Evolutionary conservation across 2,797 vertebrate genomes (phyloP), one percentile per base, ranked within the genome.

Genomic region (Dermochelys coriacea): DNA sequence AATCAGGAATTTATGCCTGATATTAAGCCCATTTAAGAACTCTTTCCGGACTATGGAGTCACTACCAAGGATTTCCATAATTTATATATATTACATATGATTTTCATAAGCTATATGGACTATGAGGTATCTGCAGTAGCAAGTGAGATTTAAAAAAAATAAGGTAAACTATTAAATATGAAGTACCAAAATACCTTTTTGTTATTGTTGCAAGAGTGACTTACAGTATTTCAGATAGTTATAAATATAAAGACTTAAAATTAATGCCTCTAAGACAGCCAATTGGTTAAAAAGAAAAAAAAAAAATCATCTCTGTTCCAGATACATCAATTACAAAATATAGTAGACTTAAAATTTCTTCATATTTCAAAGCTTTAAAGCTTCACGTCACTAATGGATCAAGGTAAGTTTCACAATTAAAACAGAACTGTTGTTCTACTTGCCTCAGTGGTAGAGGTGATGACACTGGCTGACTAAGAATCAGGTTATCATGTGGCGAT

Each of bases 401-500:
- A 87, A 19, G 89, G 57, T 0, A 68, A 12, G 21, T 83, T 23
- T 84, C 55, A 85, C 29, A 88, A 57, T 81, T 19, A 92, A 83
- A 83, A 85, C 2, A 89, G 61, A 89, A 92, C 84, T 47, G 80
- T 55, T 82, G 19, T 88, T 95, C 86, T 96, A 98, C 97, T 97
- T 98, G 99, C 99, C 99, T 99, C 80, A 99, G 97, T 84, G 99
- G 99, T 94, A 99, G 99, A 25, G 99, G 99, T 83, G 99, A 99
- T 90, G 99, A 99, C 93, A 99, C 99, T 74, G 99, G 99, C 84
- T 99, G 99, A 98, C 99, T 99, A 97, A 99, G 98, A 96, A 99
- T 99, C 97, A 99, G 98, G 96, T 98, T 99, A 98, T 99, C 99
- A 8, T 99, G 99, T 82, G 99, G 99, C 87, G 99, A 99, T 89